Conservation (phyloP, 2,888 invertebrate species). For the Cantharis rufa region DNA sequence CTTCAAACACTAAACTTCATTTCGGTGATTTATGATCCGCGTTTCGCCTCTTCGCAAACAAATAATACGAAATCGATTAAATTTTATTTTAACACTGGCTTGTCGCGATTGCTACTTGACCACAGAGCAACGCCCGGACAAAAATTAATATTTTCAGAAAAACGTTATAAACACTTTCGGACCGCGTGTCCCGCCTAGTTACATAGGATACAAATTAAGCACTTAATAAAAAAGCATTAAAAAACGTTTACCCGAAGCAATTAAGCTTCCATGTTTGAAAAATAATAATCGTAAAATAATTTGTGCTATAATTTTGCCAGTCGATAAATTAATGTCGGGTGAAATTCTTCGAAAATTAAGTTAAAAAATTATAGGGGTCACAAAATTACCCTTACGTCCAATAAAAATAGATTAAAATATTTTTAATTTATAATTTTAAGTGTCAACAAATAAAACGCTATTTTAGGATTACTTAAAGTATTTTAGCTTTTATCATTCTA, state of each 20-base stretch:
- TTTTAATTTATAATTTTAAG: background rate
- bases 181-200: background rate
- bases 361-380: background rate
- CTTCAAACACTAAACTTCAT: background rate
- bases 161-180: background rate
- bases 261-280: background rate
- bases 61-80: background rate
- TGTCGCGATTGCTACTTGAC: background rate
- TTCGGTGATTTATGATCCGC: background rate
- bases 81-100: background rate
- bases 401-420: background rate
- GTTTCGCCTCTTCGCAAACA: background rate
- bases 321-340: background rate
- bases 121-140: background rate
- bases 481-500: background rate
- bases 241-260: background rate
- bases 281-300: background rate
- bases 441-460: constrained; percentile 1
- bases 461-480: background rate
- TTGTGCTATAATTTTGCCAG: background rate
- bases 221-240: background rate
- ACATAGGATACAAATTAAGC: background rate
- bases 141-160: background rate
- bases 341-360: background rate
- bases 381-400: background rate